Evolutionary conservation across 2,797 vertebrate species (phyloP), one percentile per base, ranked within the genome.

Genomic region (Diplodus sargus): DNA sequence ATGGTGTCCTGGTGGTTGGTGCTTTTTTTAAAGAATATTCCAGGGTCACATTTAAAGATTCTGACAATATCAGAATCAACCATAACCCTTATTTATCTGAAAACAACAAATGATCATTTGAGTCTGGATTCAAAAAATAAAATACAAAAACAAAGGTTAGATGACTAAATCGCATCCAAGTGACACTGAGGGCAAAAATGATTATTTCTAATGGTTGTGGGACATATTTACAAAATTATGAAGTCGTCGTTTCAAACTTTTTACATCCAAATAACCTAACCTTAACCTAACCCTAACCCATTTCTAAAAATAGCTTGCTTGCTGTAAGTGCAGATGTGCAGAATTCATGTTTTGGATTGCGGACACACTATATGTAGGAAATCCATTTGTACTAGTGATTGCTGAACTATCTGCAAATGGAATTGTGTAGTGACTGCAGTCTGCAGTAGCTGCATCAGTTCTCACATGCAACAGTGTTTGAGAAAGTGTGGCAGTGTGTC

Each of bases 401-500:
- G 42, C 20, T 54, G n/a, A 49, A 30, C 17, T 23, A 18, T 47
- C 3, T 11, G 2, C 16, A 10, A 23, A 20, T 11, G 51, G 4
- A 22, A 10, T 13, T 56, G 61, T 71, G 12, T n/a, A 14, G 39
- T 58, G 53, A 30, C 47, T 28, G 2, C 28, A 28, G 51, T 73
- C 64, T 54, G 64, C 65, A 47, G 72, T 7, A 28, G 52, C 54
- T 64, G 66, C 70, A 48, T 72, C 74, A 59, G 13, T 53, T 62
- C 65, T 59, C 66, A 69, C 57, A 45, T 5, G 48, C n/a, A 70
- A 23, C n/a, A 65, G 57, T 39, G 53, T 74, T 76, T 60, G 23
- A 34, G 20, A 52, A 43, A 43, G 59, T 52, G 47, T 42, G 18
- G 45, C 34, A 25, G 48, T 58, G 39, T 51, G 28, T 69, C 52